Conservation (phyloP, 2,113 vertebrate species). For the Mastomys natalensis region DNA sequence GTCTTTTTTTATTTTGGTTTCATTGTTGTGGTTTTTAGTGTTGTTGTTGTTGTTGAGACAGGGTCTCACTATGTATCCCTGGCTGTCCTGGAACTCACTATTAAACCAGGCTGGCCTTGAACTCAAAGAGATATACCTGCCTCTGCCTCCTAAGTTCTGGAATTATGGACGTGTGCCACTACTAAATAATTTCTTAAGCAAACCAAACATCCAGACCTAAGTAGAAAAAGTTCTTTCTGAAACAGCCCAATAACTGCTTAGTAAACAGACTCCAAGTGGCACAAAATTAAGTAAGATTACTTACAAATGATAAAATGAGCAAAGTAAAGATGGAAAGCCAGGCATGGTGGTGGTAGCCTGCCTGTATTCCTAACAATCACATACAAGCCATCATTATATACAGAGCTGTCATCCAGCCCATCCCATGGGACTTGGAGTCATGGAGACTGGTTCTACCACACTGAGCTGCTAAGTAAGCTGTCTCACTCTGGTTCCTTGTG, state of each 20-base stretch:
- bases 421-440: neutral
- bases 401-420: neutral
- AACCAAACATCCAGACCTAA: neutral
- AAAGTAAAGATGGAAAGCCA: neutral
- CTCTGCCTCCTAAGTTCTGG: neutral
- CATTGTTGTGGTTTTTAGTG: neutral
- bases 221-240: neutral
- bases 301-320: neutral
- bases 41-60: neutral
- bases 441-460: neutral
- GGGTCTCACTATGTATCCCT: neutral
- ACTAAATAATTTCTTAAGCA: slow-evolving; percentile 14
- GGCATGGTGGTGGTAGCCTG: neutral
- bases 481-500: neutral
- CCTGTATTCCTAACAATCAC: neutral
- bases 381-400: neutral
- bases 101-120: neutral
- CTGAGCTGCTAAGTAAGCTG: neutral
- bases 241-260: neutral
- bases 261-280: slow-evolving; percentile 4
- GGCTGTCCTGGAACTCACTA: neutral
- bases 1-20: neutral
- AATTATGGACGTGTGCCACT: neutral
- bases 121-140: neutral
- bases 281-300: neutral